Conservation (phyloP, 2,797 vertebrate genomes). For the Halcyon chelicuti region DNA sequence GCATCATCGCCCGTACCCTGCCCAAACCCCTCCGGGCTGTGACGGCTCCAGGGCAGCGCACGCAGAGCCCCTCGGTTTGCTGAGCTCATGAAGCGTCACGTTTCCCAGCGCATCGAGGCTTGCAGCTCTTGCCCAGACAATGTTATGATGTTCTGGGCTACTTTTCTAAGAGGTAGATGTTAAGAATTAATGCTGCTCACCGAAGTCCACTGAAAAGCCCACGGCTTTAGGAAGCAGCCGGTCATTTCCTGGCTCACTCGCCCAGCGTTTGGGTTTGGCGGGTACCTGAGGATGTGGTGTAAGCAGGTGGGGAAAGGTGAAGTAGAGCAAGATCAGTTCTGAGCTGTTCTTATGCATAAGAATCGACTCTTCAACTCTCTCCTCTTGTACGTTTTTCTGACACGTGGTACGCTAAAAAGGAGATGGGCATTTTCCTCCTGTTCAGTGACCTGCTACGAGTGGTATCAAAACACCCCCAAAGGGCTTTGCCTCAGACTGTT, state of each 20-base stretch:
- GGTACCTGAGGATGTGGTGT: not conserved
- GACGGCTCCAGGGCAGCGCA: no score
- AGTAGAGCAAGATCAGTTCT: no score
- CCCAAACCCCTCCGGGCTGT: no score
- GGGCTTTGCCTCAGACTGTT: not conserved
- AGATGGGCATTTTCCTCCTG: not conserved
- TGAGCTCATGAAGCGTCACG: no score
- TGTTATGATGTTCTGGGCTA: rapidly evolving
- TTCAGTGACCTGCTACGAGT: not conserved
- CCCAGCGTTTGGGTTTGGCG: not conserved
- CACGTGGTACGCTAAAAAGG: not conserved
- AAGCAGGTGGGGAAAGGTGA: not conserved
- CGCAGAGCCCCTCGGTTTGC: no score
- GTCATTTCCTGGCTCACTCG: not conserved
- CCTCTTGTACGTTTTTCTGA: not conserved
- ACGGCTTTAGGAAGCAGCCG: not conserved
- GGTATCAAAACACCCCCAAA: not conserved
- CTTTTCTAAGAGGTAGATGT: not conserved
- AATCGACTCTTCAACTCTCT: not conserved
- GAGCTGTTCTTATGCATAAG: not conserved
- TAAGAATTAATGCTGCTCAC: not conserved
- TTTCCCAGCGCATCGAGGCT: no score
- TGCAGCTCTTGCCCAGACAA: not conserved
- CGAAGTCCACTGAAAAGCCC: not conserved
- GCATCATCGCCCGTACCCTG: no score